Base-by-base conservation (phyloP, 2,797 vertebrate genomes). In the Orientallactaga sibirica region DNA sequence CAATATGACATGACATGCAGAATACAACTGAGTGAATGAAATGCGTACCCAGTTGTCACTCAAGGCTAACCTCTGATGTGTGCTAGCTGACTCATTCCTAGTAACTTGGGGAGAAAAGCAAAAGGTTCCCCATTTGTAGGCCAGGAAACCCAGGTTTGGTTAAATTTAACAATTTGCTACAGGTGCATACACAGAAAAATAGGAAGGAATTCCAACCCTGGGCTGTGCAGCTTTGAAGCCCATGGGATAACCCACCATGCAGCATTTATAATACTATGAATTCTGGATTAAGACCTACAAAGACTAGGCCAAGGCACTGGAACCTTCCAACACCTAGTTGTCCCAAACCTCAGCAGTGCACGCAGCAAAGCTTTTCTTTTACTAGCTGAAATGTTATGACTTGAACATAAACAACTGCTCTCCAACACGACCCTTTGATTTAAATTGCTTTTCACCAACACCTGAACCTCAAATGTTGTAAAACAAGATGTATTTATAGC, bases 381-480 rank as follows among this genome's bases (percentile, higher is more conserved):
- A 94, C 85, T 81, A 88, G 75, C 29, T 90, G 90, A 93, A 94
- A 92, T 77, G 92, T 77, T 93, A 84, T 58, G 37, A 91, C 85
- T 75, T 74, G 85, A 93, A 78, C 90, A 94, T 79, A 94, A 96
- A 92, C 88, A 92, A 93, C 15, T 10, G 52, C 55, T 89, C 78
- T 94, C 33, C 88, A 93, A 79, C 73, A 77, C 12, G 33, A 77
- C 75, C 90, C 92, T 96, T 97, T 82, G 70, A 94, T 93, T 93
- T 96, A 95, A 96, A 91, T 70, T 86, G 87, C 71, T 92, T 93
- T 91, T 77, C 94, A 95, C 43, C 75, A 96, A 94, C n/a, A 95
- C 85, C 73, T 81, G 85, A 93, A 91, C 73, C 73, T 64, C 61
- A 61, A 81, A 87, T 0, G 37, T 85, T 90, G 19, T 95, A 95